phyloP scores from a whole-genome alignment of 2,888 invertebrate genomes.

The Watsonalla binaria region DNA sequence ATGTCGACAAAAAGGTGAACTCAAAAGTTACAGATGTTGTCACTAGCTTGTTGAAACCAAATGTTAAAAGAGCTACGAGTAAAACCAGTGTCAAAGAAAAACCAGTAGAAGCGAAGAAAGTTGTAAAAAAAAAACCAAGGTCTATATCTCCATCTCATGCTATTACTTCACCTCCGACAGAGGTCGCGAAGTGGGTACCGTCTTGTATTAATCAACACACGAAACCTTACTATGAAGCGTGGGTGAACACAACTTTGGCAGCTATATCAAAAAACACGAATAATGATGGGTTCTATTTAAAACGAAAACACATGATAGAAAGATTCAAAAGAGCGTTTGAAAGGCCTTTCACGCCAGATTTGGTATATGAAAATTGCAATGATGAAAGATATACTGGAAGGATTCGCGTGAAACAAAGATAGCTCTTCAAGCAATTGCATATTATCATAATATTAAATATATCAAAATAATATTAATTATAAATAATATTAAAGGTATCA shows the following conservation, averaged over 20 bases:
- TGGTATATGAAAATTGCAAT: conserved; percentile 32
- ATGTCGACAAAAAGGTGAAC: conserved; percentile 15
- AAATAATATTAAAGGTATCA: too few relatives aligned
- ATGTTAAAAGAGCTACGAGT: conserved; percentile 3
- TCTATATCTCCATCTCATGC: conserved; percentile 10
- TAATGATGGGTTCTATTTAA: conserved; percentile 27
- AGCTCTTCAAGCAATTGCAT: conserved; percentile 1
- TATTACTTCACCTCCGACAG: conserved; percentile 38
- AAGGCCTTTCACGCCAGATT: conserved; percentile 31
- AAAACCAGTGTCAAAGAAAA: conserved; percentile 13
- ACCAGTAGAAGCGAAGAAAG: conserved; percentile 7
- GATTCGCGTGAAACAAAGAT: conserved; percentile 43
- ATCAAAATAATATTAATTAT: too few relatives aligned
- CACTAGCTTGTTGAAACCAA: conserved; percentile 7
- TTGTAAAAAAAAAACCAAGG: conserved; percentile 3
- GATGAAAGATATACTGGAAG: conserved; percentile 53
- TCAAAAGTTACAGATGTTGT: conserved; percentile 12
- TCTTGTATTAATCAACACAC: conserved; percentile 38
- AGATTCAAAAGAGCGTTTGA: conserved; percentile 27
- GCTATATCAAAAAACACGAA: conserved; percentile 38
- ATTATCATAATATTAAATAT: neutral
- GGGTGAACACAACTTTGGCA: conserved; percentile 54
- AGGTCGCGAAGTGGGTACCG: conserved; percentile 59
- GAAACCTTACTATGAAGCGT: conserved; percentile 62
- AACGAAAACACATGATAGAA: conserved; percentile 27